Base-by-base conservation (phyloP, 2,113 vertebrate genomes). In the Tympanuchus pallidicinctus region DNA sequence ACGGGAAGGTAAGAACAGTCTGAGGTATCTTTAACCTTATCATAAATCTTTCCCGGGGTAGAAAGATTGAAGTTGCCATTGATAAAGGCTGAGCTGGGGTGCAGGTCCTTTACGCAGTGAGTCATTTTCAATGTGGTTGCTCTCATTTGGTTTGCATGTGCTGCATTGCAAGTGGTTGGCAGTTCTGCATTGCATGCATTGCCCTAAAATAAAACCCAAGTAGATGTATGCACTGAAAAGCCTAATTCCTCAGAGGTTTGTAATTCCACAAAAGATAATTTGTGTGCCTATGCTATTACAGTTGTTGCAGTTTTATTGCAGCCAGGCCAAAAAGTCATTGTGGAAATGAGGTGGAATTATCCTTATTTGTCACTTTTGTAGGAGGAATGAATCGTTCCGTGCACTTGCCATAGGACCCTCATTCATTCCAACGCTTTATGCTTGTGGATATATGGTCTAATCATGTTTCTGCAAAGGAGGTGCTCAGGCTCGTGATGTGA, bases 311-410 rank as follows among this genome's bases (percentile, higher is more conserved):
- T 60, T 95, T 91, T 87, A 95, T 56, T 89, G 87, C 74, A 89
- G 81, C 71, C 81, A 64, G 89, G 75, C 42, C 84, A 87, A 77
- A 85, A 60, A 92, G 89, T n/a, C 16, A 1, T 66, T 43, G 87
- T 0, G 0, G 75, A 78, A 94, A 91, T 56, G 82, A 91, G 71
- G 78, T 52, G 64, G 56, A 94, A 95, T 93, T 87, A 75, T 86
- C 75, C 63, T 88, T 80, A 70, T 91, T 95, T 94, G 84, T 91
- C 71, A 70, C 67, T 94, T 93, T 67, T 89, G 87, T 87, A 89
- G 73, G 80, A 92, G 73, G 86, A 67, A 88, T 88, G 69, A 81
- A 77, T 83, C 5, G 6, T 69, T 88, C 76, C 0, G 2, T 59
- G 88, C 74, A 42, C 81, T 86, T 88, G 83, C 75, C 77, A 42